These are phyloP conservation scores for Chalcosyrphus nemorum DNA, from an alignment of 2,888 invertebrate genomes.

Conservation along the genomic window DNA sequence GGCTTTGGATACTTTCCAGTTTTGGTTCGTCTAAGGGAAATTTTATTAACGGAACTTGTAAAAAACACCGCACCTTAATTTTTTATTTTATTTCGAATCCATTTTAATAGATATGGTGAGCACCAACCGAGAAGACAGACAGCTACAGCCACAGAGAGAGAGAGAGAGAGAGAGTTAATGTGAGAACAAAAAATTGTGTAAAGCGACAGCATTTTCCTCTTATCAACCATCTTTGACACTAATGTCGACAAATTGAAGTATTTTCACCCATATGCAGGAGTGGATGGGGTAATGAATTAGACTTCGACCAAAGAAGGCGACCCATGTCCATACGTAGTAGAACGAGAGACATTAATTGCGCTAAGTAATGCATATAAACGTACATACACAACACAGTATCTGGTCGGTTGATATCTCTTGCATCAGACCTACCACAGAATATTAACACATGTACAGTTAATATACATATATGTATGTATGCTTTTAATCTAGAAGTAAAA, in stretches of 20 bases:
- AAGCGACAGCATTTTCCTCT: constrained; percentile 69
- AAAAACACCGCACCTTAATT: constrained; percentile 47
- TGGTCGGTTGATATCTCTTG: constrained; percentile 56
- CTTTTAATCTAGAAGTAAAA: constrained; percentile 51
- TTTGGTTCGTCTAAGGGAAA: constrained; percentile 33
- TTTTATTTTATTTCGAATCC: constrained; percentile 39
- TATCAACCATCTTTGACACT: constrained; percentile 77
- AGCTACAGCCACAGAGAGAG: too few species aligned
- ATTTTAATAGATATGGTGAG: constrained; percentile 29
- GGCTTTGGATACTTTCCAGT: constrained; percentile 40
- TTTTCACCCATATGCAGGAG: constrained; percentile 71
- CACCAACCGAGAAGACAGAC: too few species aligned
- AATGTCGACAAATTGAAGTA: constrained; percentile 78
- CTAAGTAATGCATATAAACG: constrained; percentile 72
- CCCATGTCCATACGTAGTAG: background rate
- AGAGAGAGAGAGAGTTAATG: constrained; percentile 20
- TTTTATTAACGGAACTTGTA: constrained; percentile 43
- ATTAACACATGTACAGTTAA: constrained; percentile 40
- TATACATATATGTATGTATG: background rate
- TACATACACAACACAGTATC: constrained; percentile 23
- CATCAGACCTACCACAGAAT: constrained; percentile 51
- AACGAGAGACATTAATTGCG: constrained; percentile 63
- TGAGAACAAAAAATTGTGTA: constrained; percentile 55
- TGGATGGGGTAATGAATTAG: constrained; percentile 70
- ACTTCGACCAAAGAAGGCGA: constrained; percentile 65